Conservation (phyloP, 1,140 invertebrate species). For the Drosophila busckii region DNA sequence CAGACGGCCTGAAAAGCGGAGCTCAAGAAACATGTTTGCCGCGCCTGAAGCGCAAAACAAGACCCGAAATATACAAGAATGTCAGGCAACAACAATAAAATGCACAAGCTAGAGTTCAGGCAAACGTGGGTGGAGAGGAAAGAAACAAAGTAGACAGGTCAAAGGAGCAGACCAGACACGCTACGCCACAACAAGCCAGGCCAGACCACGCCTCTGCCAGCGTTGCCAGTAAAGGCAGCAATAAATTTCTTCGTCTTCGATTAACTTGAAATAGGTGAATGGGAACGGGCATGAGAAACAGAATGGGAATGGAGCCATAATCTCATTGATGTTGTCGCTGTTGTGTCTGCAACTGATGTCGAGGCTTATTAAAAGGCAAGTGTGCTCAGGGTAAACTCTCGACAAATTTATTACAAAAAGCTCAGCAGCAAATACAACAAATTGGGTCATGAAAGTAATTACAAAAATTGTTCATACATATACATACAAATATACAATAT, state of each 20-base stretch:
- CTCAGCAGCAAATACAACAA: conserved; percentile 46
- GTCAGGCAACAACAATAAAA: conserved; percentile 10
- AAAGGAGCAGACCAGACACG: conserved; percentile 56
- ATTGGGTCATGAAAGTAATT: conserved; percentile 76
- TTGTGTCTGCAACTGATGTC: conserved; percentile 38
- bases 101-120: conserved; percentile 17
- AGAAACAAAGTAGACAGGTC: conserved; percentile 48
- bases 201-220: conserved; percentile 1
- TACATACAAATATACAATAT: conserved; percentile 6
- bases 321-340: too few species aligned
- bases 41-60: conserved; percentile 47
- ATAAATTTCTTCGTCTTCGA: conserved; percentile 68
- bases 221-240: conserved; percentile 27
- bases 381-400: conserved; percentile 43
- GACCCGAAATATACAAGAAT: conserved; percentile 47
- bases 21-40: conserved; percentile 70
- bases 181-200: too few species aligned
- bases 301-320: conserved; percentile 11
- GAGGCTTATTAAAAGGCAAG: conserved; percentile 34
- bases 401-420: conserved; percentile 55
- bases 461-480: conserved; percentile 50
- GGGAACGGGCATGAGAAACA: conserved; percentile 5
- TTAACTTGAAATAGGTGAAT: conserved; percentile 46
- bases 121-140: neutral
- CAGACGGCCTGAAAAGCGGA: conserved; percentile 39